phyloP scores from a whole-genome alignment of 1,140 invertebrate species.

The Platyura marginata region DNA sequence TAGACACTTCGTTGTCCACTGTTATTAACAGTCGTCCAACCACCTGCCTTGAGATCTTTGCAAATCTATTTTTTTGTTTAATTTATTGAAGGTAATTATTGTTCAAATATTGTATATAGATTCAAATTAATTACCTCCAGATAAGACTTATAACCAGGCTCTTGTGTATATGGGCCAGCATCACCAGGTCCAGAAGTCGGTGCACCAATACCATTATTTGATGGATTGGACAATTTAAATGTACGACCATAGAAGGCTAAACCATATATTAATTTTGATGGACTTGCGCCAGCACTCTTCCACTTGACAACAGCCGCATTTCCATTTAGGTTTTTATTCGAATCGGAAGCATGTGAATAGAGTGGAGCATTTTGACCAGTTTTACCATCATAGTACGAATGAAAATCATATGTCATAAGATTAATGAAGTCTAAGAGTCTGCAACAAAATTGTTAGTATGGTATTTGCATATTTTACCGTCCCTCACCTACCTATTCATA shows the following conservation, averaged over 20 bases:
- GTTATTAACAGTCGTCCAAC: conserved; percentile 8
- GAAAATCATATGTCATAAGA: conserved; percentile 46
- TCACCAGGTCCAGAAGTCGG: conserved; percentile 28
- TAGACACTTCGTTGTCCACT: conserved; percentile 28
- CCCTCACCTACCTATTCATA: background rate
- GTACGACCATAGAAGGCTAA: conserved; percentile 45
- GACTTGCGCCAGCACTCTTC: conserved; percentile 55
- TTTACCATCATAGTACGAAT: conserved; percentile 31
- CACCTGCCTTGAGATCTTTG: background rate
- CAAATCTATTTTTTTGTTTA: no score
- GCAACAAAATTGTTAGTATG: background rate
- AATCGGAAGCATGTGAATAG: conserved; percentile 8
- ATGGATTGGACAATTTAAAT: conserved; percentile 31
- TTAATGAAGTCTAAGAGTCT: conserved; percentile 35
- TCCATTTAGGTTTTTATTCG: background rate
- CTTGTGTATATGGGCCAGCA: conserved; percentile 43
- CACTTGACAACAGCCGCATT: conserved; percentile 72
- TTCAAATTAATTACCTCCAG: conserved; percentile 44
- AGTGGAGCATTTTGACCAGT: conserved; percentile 36
- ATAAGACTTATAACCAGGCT: conserved; percentile 40
- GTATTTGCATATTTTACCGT: background rate
- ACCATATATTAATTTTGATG: conserved; percentile 41
- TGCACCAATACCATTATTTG: conserved; percentile 29
- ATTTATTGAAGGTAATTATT: background rate
- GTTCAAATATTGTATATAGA: background rate